Percentiles rank a stretch among this genome's conserved stretches.
These are phyloP conservation scores for Chrysotoxum bicinctum DNA, from an alignment of 2,888 invertebrate species.

Conservation along the genomic window DNA sequence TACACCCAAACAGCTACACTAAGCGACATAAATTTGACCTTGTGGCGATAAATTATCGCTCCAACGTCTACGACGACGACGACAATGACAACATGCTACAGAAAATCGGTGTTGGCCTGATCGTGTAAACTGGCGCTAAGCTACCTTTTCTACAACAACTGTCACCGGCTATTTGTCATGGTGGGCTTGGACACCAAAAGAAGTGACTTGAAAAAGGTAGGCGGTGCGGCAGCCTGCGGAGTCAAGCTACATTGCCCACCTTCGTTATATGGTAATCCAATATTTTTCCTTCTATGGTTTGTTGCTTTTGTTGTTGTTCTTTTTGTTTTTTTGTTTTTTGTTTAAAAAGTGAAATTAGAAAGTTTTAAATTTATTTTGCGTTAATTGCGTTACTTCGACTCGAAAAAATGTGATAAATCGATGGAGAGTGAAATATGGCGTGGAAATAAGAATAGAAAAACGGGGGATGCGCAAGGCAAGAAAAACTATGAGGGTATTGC, in stretches of 20 bases:
- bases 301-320: background rate
- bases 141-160: conserved; percentile 63
- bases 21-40: conserved; percentile 72
- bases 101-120: conserved; percentile 62
- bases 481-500: background rate
- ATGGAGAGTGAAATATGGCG: conserved; percentile 26
- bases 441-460: conserved; percentile 3
- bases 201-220: conserved; percentile 21
- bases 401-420: conserved; percentile 18
- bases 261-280: conserved; percentile 22
- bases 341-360: conserved; percentile 70
- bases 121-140: conserved; percentile 68
- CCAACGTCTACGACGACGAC: conserved; percentile 15
- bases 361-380: conserved; percentile 46
- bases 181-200: conserved; percentile 31
- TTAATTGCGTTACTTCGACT: conserved; percentile 60
- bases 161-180: conserved; percentile 64
- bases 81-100: conserved; percentile 55
- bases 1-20: conserved; percentile 38
- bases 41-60: conserved; percentile 69
- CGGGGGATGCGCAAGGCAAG: background rate
- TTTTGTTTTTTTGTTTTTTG: background rate
- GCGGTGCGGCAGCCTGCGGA: background rate
- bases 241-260: background rate
- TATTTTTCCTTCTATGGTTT: conserved; percentile 7